Evolutionary conservation across 2,797 vertebrate species (phyloP).

Genomic region (Hirundo rustica): DNA sequence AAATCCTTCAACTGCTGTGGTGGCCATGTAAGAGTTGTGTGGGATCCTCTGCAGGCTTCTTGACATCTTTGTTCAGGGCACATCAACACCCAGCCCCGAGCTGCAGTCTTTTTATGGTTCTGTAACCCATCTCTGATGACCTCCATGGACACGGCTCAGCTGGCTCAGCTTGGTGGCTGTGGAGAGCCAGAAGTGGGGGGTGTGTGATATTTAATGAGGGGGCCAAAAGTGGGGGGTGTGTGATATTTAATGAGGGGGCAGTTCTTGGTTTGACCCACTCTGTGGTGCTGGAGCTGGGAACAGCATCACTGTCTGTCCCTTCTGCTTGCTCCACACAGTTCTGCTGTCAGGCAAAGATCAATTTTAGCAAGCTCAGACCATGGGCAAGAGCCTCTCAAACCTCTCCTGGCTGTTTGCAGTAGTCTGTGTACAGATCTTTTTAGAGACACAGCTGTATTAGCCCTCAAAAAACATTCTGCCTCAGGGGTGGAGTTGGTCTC

Average conservation of each 20-base stretch:
- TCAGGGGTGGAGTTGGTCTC: background rate
- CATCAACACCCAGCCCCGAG: background rate
- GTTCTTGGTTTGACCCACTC: background rate
- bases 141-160: background rate
- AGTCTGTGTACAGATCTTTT: background rate
- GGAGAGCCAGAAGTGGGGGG: background rate
- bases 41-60: background rate
- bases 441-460: background rate
- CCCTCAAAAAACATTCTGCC: background rate
- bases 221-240: background rate
- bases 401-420: background rate
- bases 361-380: background rate
- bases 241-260: background rate
- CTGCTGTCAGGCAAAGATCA: background rate
- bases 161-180: background rate
- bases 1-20: background rate
- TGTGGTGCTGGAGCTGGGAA: background rate
- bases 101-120: background rate
- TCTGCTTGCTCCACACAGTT: background rate
- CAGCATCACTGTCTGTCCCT: background rate
- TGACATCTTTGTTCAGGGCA: background rate
- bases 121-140: background rate
- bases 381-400: background rate
- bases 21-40: background rate
- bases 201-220: background rate